Conservation (phyloP, 2,888 invertebrate species). For the Apamea crenata region DNA sequence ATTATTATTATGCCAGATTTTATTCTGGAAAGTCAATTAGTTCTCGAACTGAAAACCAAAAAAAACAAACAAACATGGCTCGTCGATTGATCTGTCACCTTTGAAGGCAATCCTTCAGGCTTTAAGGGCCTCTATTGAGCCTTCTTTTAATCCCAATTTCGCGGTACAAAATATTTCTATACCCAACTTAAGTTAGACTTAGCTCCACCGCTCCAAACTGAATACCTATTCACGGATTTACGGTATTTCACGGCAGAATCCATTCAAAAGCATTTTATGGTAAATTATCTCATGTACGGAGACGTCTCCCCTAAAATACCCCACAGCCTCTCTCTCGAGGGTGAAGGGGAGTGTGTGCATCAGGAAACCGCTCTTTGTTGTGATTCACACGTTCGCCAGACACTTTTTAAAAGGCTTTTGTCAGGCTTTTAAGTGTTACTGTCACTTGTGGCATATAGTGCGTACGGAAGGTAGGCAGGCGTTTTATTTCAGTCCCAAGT, state of each 20-base stretch:
- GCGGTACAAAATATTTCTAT: slow-evolving; percentile 1
- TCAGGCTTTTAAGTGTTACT: slow-evolving; percentile 81
- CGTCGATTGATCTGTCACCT: slow-evolving; percentile 1
- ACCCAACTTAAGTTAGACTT: neutral
- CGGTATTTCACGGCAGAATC: slow-evolving; percentile 20
- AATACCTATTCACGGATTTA: slow-evolving; percentile 29
- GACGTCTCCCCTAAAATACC: slow-evolving; percentile 52
- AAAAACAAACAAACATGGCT: neutral
- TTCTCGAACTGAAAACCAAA: too few species aligned
- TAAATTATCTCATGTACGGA: slow-evolving; percentile 57
- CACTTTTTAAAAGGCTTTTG: slow-evolving; percentile 87
- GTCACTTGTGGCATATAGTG: slow-evolving; percentile 67
- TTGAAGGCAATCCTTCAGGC: slow-evolving; percentile 8
- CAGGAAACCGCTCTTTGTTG: slow-evolving; percentile 78
- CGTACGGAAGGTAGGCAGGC: slow-evolving; percentile 35
- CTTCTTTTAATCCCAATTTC: slow-evolving; percentile 14
- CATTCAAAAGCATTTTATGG: slow-evolving; percentile 43
- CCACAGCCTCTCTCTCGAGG: slow-evolving; percentile 47
- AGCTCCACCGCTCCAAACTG: neutral
- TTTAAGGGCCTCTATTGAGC: neutral
- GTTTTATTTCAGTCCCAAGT: slow-evolving; percentile 27
- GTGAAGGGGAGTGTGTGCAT: slow-evolving; percentile 40
- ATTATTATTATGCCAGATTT: neutral
- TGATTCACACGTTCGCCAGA: slow-evolving; percentile 84
- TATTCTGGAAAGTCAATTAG: neutral